Conservation (phyloP, 2,797 vertebrate genomes). For the Myiotriccus ornatus region DNA sequence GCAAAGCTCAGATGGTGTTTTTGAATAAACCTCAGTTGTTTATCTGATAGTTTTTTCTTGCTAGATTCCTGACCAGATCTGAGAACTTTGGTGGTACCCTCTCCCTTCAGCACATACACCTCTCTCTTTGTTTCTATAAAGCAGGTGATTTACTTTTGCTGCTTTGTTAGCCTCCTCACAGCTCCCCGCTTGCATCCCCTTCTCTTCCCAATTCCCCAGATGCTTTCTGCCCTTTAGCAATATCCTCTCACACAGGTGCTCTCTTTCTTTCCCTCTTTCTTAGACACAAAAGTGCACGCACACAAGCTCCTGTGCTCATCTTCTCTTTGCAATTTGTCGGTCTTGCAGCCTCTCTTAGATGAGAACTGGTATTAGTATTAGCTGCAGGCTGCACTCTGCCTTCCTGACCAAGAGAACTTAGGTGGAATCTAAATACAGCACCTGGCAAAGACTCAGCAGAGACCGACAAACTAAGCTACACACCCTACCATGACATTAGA, state of each 20-base stretch:
- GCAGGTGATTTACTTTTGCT: not conserved
- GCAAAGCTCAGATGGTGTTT: not conserved
- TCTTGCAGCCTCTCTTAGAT: not conserved
- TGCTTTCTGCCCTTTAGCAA: not conserved
- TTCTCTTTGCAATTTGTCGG: not conserved
- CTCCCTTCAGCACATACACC: not conserved
- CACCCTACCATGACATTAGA: not conserved
- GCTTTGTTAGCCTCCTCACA: not conserved
- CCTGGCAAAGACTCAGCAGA: not conserved
- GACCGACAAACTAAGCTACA: not conserved
- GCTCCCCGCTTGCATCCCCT: not conserved
- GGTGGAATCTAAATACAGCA: not conserved
- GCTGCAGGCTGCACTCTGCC: not conserved
- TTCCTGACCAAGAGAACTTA: not conserved
- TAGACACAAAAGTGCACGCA: not conserved
- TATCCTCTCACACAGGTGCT: not conserved
- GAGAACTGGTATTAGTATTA: not conserved
- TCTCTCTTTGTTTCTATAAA: not conserved
- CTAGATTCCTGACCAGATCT: not conserved
- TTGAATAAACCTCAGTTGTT: not conserved
- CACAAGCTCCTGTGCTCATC: not conserved
- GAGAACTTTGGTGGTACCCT: not conserved
- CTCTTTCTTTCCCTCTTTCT: not conserved
- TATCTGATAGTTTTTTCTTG: not conserved
- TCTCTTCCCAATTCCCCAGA: not conserved